Evolutionary conservation across 2,113 vertebrate species (phyloP).

Genomic region (Podiceps cristatus): DNA sequence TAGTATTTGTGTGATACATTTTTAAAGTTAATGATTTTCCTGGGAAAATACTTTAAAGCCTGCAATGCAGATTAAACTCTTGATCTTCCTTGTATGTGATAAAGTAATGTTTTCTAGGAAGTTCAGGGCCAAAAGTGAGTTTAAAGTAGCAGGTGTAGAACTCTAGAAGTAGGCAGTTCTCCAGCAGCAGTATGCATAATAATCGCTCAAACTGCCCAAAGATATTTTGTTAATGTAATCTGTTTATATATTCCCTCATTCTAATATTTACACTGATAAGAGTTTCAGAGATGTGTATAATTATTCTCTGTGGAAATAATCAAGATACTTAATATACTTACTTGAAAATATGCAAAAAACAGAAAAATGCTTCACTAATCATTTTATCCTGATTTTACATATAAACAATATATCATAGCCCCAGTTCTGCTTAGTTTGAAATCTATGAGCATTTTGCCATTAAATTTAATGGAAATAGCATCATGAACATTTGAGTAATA

Average conservation of each 20-base stretch:
- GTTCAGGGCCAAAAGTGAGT: not conserved
- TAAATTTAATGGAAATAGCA: not conserved
- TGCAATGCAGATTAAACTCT: not conserved
- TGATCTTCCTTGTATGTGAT: not conserved
- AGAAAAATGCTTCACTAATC: not conserved
- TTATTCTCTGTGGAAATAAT: conserved; percentile 56
- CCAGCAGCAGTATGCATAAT: not conserved
- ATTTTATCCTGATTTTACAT: not conserved
- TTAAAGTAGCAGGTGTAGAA: conserved; percentile 38
- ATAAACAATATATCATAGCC: not conserved
- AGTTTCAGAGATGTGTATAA: conserved; percentile 38
- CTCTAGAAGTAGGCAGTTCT: conserved; percentile 17
- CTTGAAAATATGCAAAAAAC: not conserved
- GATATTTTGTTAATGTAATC: conserved; percentile 41
- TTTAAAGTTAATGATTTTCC: conserved; percentile 6
- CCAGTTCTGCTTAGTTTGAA: not conserved
- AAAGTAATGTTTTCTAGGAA: conserved; percentile 8
- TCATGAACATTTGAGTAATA: not conserved
- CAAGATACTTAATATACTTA: conserved; percentile 24
- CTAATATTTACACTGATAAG: conserved; percentile 44
- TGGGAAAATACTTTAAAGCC: not conserved
- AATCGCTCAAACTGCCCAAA: conserved; percentile 46
- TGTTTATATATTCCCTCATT: conserved; percentile 47
- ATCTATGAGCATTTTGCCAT: not conserved
- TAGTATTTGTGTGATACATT: not conserved